These are phyloP conservation scores for Rhinolophus ferrumequinum DNA, from an alignment of 2,113 vertebrate species.

Conservation along the genomic window DNA sequence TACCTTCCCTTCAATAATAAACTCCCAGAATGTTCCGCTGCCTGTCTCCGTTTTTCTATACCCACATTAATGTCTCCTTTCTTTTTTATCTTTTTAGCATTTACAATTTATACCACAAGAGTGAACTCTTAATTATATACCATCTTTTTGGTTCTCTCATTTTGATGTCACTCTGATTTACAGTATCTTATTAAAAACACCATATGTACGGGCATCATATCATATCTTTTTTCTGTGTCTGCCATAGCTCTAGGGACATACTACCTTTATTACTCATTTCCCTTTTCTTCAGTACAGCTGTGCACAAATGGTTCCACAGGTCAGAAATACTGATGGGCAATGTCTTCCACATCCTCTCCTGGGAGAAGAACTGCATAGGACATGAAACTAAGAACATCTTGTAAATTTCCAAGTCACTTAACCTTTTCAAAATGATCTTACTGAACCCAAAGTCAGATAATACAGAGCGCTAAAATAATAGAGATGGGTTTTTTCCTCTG, in stretches of 20 bases:
- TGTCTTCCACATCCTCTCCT: neutral
- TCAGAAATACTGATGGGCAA: neutral
- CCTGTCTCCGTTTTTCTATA: neutral
- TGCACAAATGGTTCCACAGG: neutral
- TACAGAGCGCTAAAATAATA: slow-evolving; percentile 2
- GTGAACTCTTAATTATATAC: neutral
- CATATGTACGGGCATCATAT: neutral
- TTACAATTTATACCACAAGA: neutral
- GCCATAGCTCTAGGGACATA: neutral
- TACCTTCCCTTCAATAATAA: neutral
- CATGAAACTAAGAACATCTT: slow-evolving; percentile 49
- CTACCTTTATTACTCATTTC: neutral
- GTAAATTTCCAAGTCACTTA: slow-evolving; percentile 68
- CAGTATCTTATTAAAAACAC: slow-evolving; percentile 1
- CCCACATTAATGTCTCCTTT: neutral
- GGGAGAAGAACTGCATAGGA: neutral
- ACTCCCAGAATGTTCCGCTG: neutral
- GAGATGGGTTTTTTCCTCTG: slow-evolving; percentile 20
- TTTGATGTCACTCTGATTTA: neutral
- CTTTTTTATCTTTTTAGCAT: neutral
- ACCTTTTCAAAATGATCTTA: slow-evolving; percentile 58
- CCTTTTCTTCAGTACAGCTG: neutral
- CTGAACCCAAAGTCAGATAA: slow-evolving; percentile 53
- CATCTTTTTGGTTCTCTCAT: neutral
- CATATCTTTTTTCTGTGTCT: neutral